Evolutionary conservation across 2,888 invertebrate genomes (phyloP).

Genomic region (Oxyteleia sp.): DNA sequence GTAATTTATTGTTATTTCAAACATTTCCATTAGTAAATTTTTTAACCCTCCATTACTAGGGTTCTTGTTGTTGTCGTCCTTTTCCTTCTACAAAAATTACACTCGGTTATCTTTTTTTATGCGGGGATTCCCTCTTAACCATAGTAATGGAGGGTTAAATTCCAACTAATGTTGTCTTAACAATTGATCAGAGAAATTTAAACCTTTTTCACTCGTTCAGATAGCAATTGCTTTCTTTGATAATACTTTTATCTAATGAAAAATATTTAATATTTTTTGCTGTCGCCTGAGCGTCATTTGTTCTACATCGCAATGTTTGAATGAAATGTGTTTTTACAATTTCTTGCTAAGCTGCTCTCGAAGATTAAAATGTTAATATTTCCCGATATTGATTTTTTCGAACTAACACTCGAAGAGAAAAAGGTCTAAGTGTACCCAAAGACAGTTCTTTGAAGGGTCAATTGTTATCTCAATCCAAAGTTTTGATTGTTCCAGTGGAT

Average conservation of each 20-base stretch:
- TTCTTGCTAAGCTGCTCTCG: not conserved
- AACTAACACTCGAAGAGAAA: not conserved
- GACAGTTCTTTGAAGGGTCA: conserved; percentile 33
- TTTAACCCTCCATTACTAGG: too few relatives aligned
- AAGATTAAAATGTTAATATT: conserved; percentile 38
- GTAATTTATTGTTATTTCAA: too few relatives aligned
- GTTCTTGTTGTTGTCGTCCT: too few relatives aligned
- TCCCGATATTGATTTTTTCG: conserved; percentile 24
- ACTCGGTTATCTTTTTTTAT: too few relatives aligned
- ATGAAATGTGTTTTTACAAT: conserved; percentile 7
- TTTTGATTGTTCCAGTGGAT: conserved; percentile 39
- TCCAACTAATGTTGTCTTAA: too few relatives aligned
- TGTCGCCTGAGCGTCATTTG: not conserved
- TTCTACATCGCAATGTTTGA: not conserved
- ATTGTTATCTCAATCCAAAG: conserved; percentile 40
- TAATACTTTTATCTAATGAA: conserved; percentile 1
- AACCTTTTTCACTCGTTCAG: too few relatives aligned
- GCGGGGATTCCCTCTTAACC: too few relatives aligned
- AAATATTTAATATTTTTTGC: not conserved
- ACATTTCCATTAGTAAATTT: too few relatives aligned
- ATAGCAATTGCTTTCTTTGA: not conserved
- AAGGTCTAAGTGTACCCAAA: conserved; percentile 14
- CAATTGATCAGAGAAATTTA: too few relatives aligned
- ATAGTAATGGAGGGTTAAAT: too few relatives aligned
- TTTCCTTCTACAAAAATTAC: too few relatives aligned